Evolutionary conservation across 2,888 invertebrate genomes (phyloP), one percentile per base, ranked within the genome.

Genomic region (Leptopilina drosophilae): DNA sequence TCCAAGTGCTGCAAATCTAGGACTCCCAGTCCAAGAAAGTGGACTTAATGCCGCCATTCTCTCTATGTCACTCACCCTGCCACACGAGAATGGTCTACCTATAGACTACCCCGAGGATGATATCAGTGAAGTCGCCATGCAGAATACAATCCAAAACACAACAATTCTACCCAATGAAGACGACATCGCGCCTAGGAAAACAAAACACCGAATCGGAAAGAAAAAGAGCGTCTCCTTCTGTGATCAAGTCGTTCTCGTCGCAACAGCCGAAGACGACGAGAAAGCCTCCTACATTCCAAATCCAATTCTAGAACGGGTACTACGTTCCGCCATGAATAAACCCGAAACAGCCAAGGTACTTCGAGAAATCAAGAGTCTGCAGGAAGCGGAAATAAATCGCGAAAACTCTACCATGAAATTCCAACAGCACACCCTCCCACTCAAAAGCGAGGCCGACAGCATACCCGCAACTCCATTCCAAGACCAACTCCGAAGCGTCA

Each of bases 221-320:
- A 98, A 98, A 93, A 98, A 98, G 91, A 97, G 97, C 80, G 98
- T 98, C 5, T 98, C 98, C 0, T 98, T 98, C 92, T 98, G 98
- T 88, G 98, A 98, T 90, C 97, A 98, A 92, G 97, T 98, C 0
- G 97, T 97, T 82, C 92, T 98, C 78, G 98, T 98, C 12, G 97
- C 98, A 5, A 97, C 97, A 0, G 97, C 97, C 0, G 98, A 98
- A 87, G 97, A 98, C 86, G 96, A 97, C 88, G 97, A 97, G 91
- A 97, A 97, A 82, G 97, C 97, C 82, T 96, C 96, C 85, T 97
- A 97, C 88, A 97, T 97, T 87, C 97, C 97, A 0, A 98, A 98
- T 92, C 98, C 97, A 0, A 97, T 98, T 80, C 92, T 98, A 84
- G 97, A 98, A 90, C 93, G 97, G 79, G 97, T 98, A 0, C 91